Conservation (phyloP, 2,888 invertebrate species). For the Abrostola triplasia region DNA sequence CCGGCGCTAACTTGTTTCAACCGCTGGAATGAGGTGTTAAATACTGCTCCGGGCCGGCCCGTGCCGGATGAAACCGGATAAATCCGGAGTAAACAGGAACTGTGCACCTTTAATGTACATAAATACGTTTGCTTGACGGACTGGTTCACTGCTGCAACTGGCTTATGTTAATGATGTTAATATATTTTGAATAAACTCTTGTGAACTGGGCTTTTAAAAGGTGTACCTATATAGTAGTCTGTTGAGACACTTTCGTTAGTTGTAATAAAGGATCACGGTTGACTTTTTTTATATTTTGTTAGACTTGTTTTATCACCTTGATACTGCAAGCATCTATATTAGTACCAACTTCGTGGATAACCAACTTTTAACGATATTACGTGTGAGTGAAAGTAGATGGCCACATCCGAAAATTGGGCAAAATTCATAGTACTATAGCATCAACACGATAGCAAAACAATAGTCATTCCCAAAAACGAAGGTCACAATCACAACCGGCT, state of each 20-base stretch:
- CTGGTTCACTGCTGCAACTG: constrained; percentile 41
- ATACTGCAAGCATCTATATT: no score
- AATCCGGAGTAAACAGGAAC: constrained; percentile 62
- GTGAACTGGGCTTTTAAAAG: background rate
- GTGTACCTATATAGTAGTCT: no score
- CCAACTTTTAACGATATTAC: no score
- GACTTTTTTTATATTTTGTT: no score
- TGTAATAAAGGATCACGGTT: no score
- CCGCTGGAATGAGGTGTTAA: constrained; percentile 77
- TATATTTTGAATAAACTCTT: constrained; percentile 29
- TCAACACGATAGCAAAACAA: no score
- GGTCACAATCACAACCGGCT: background rate
- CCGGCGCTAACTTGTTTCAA: constrained; percentile 60
- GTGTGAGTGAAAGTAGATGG: no score
- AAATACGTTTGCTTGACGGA: constrained; percentile 53
- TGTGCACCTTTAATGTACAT: constrained; percentile 56
- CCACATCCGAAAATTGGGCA: no score
- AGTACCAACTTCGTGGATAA: no score
- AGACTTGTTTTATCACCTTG: no score
- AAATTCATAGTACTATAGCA: no score
- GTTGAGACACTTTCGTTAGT: no score
- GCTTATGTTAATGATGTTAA: constrained; percentile 25
- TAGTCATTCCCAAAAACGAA: background rate
- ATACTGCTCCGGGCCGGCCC: constrained; percentile 68
- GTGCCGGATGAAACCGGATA: constrained; percentile 64